phyloP scores from a whole-genome alignment of 2,888 invertebrate species.

The Eristalis intricaria region DNA sequence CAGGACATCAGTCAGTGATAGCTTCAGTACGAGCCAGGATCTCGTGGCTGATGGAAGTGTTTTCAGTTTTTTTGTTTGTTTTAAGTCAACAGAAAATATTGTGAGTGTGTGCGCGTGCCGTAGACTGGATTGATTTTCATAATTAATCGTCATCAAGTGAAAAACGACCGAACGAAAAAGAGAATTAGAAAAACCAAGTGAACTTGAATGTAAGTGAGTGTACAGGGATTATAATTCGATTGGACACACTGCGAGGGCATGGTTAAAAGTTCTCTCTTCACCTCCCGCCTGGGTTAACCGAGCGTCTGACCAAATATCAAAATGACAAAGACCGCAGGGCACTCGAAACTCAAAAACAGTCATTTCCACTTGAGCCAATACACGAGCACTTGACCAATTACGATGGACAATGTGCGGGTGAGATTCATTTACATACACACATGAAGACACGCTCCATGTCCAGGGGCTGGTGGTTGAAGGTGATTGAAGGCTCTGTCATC shows the following conservation, averaged over 20 bases:
- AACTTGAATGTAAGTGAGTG: slow-evolving; percentile 3
- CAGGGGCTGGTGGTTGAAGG: slow-evolving; percentile 9
- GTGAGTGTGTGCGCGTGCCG: slow-evolving; percentile 49
- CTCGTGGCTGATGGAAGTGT: slow-evolving; percentile 82
- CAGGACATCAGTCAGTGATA: slow-evolving; percentile 75
- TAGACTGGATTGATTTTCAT: background rate
- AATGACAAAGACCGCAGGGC: slow-evolving; percentile 38
- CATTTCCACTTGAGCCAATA: slow-evolving; percentile 61
- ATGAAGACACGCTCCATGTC: slow-evolving; percentile 27
- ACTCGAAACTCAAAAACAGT: slow-evolving; percentile 65
- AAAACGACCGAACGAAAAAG: background rate
- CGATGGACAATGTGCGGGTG: slow-evolving; percentile 44
- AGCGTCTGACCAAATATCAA: slow-evolving; percentile 30
- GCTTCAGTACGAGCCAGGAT: slow-evolving; percentile 82
- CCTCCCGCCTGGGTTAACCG: slow-evolving; percentile 1
- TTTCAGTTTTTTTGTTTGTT: slow-evolving; percentile 72
- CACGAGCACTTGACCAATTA: slow-evolving; percentile 62
- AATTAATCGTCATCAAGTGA: background rate
- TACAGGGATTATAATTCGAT: background rate
- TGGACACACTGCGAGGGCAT: background rate
- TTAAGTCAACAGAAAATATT: background rate
- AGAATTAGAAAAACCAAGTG: background rate
- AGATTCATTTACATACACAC: slow-evolving; percentile 23
- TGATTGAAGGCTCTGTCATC: slow-evolving; percentile 37
- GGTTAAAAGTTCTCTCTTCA: slow-evolving; percentile 32